Conservation (phyloP, 1,140 invertebrate species). For the Apis cerana region DNA sequence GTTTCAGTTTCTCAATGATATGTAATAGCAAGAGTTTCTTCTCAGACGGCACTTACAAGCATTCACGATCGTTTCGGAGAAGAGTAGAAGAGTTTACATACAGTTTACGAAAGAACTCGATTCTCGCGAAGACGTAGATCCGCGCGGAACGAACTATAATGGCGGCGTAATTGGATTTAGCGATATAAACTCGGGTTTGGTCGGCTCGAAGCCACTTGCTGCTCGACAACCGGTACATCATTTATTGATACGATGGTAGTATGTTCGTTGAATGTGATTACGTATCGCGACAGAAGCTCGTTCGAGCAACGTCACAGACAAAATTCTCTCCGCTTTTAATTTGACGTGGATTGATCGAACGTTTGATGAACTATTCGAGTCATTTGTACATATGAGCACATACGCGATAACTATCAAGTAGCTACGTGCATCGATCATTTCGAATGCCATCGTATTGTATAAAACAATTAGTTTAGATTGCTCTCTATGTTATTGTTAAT, state of each 20-base stretch:
- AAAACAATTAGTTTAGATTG: no score
- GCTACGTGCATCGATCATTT: no score
- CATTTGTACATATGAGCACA: no score
- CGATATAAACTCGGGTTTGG: constrained; percentile 33
- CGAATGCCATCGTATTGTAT: no score
- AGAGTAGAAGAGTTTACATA: background rate
- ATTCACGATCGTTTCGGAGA: background rate
- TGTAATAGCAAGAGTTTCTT: constrained; percentile 1
- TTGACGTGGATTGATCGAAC: background rate
- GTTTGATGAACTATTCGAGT: background rate
- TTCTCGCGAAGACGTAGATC: background rate
- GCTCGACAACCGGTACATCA: background rate
- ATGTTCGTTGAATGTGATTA: constrained; percentile 14
- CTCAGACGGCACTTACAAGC: background rate
- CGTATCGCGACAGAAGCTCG: background rate
- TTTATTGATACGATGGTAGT: constrained; percentile 8
- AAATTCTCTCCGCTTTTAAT: background rate
- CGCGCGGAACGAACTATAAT: constrained; percentile 24
- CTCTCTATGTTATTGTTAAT: no score
- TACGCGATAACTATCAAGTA: no score
- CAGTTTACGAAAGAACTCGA: background rate
- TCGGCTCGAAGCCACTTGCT: constrained; percentile 4
- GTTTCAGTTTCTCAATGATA: background rate
- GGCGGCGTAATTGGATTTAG: constrained; percentile 34
- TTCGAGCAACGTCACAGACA: background rate